Base-by-base conservation (phyloP, 2,797 vertebrate genomes). In the Uromys caudimaculatus region DNA sequence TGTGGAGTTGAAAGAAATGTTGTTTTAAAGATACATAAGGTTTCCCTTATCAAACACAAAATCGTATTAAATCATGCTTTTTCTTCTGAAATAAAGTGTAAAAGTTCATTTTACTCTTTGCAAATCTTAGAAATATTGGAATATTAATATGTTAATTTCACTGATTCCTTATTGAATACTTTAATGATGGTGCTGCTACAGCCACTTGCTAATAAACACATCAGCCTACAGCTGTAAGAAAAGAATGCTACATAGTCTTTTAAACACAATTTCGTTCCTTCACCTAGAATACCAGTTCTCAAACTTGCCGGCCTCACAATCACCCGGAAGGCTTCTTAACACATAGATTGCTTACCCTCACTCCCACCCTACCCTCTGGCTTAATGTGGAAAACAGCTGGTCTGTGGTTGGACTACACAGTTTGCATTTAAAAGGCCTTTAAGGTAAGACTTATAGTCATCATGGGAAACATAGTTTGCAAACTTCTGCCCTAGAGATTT, bases 131-230 rank as follows among this genome's bases (percentile, higher is more conserved):
- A 56, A 29, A 87, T 89, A 91, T 89, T 38, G n/a, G 75, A 91
- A 85, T 95, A 97, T 94, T 92, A 83, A 64, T 86, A 78, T 89
- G 75, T 29, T 89, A 86, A 95, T 96, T 95, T 94, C 79, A 87
- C 78, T 93, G 56, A 92, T 96, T 92, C 82, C 92, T 90, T 91
- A 96, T 83, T 58, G 44, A 93, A 19, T 86, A 79, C 32, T 96
- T 86, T 69, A 73, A 35, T 91, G 82, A 23, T 75, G n/a, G 60
- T 95, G 79, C 94, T 95, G 60, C 71, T 95, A 88, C 71, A 94
- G 85, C 16, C 95, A 95, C 27, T 21, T 90, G 56, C 3, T 89
- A 77, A 93, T 95, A 88, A 95, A 90, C 41, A 35, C 86, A 44
- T 83, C 77, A 94, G 83, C 32, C 56, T 81, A 38, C 81, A 93